Evolutionary conservation across 2,888 invertebrate genomes (phyloP), one percentile per base, ranked within the genome.

Genomic region (Macaria liturata): DNA sequence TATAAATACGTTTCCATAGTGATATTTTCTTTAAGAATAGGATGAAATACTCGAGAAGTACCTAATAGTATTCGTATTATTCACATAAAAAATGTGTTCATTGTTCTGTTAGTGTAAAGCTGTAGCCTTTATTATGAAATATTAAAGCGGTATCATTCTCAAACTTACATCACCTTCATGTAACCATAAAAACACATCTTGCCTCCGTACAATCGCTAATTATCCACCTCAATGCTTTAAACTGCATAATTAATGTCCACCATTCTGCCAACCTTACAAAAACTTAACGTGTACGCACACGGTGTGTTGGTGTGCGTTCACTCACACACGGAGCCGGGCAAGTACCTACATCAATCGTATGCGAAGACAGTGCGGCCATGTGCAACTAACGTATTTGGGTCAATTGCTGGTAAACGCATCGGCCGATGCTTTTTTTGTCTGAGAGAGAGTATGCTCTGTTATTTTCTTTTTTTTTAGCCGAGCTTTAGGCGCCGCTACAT

Each of bases 381-480:
- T 84, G 85, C 63, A 62, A 32, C 52, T 42, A 46, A 75, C 75
- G 78, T 78, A 89, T 89, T 88, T 88, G 70, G 89, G 88, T 89
- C 90, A 90, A 84, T 84, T 84, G 86, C 80, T 83, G 80, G 86
- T 88, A 86, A 87, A 81, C 81, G 76, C 75, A 76, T 76, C 81
- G 49, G 63, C 71, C 65, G 74, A 66, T 67, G 68, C 59, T 65
- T 71, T 67, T 56, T 50, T 42, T 50, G 44, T 45, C 49, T 46
- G 53, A 75, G 81, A 78, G 78, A 77, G 75, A 75, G 75, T 70
- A 66, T 50, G 43, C 50, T 44, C 50, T 44, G 68, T 70, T 67
- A 61, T 72, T 73, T 72, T 75, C 42, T 42, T 42, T 76, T 71
- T 64, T 69, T 70, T 68, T 68, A 51, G 67, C 67, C 65, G 68